These are phyloP conservation scores for Petromus typicus DNA, from an alignment of 2,113 vertebrate species.

Conservation along the genomic window DNA sequence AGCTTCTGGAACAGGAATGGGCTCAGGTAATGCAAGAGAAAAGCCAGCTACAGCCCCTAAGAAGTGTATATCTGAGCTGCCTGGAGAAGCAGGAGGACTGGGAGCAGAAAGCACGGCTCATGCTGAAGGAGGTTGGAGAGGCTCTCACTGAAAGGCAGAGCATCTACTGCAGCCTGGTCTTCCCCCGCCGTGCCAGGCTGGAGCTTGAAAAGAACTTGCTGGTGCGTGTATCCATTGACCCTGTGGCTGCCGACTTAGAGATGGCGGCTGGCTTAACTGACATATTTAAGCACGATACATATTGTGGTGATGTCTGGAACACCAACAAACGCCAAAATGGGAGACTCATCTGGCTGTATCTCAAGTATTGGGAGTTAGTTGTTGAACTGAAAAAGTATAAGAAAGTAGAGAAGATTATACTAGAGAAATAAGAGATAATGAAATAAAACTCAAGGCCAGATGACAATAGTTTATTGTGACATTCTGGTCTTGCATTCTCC, in stretches of 20 bases:
- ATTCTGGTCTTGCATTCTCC: neutral
- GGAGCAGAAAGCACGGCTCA: conserved; percentile 87
- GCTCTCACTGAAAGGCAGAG: conserved; percentile 92
- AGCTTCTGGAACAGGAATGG: conserved; percentile 90
- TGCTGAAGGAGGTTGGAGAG: conserved; percentile 91
- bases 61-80: conserved; percentile 87
- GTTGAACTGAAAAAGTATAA: conserved; percentile 92
- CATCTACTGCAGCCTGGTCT: conserved; percentile 93
- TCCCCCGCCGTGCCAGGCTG: conserved; percentile 88
- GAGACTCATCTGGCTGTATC: conserved; percentile 97
- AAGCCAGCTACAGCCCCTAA: conserved; percentile 84
- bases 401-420: conserved; percentile 89
- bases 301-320: conserved; percentile 93
- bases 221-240: conserved; percentile 90
- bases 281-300: conserved; percentile 95
- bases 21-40: conserved; percentile 90
- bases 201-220: conserved; percentile 94
- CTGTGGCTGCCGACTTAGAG: conserved; percentile 86
- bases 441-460: neutral
- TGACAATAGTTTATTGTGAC: neutral
- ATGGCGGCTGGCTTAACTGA: conserved; percentile 92
- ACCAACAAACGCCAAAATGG: conserved; percentile 93
- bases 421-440: conserved; percentile 77
- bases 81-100: conserved; percentile 90
- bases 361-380: conserved; percentile 94